Base-by-base conservation (phyloP, 2,113 vertebrate species). In the Tupaia chinensis region DNA sequence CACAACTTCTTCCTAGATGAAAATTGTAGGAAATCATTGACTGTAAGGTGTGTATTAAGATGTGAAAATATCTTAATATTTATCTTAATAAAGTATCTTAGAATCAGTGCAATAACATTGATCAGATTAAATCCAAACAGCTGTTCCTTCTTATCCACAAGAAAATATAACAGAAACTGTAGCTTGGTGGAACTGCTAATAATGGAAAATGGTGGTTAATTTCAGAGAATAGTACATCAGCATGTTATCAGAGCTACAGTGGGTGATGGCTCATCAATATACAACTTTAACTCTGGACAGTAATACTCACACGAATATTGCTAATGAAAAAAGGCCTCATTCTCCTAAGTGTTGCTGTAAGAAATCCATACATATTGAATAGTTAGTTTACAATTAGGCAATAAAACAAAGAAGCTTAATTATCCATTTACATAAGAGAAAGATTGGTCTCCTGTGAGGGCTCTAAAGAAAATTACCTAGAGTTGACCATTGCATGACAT, bases 301-400 rank as follows among this genome's bases (percentile, higher is more conserved):
- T 92, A 65, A 63, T 25, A 78, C 32, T 58, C 9, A 63, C 2
- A 27, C 70, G 93, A 83, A 92, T 82, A 93, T 34, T 60, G 29
- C 68, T 95, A 87, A 95, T 70, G 63, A 74, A 88, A 85, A 93
- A 58, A n/a, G 10, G 5, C 44, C n/a, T 94, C 85, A 61, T 79
- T 96, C 69, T 91, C 44, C 86, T 25, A 79, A 86, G 44, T 14
- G 34, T 65, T 94, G 32, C 69, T 63, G 13, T 61, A 82, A 90
- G 66, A 97, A 95, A 97, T 95, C 89, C 34, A 93, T 97, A 92
- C 20, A 58, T 80, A 95, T 60, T 69, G 69, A 96, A 78, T 97
- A 19, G 13, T 56, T 95, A 80, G 61, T 93, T 91, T 70, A 83
- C 29, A 95, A 80, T 81, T 74, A 44, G 78, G 83, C 56, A 86